A percentile compares a stretch with the other conserved stretches of the same genome.
Evolutionary conservation across 2,888 invertebrate species (phyloP).

Genomic region (Margaritifera margaritifera): DNA sequence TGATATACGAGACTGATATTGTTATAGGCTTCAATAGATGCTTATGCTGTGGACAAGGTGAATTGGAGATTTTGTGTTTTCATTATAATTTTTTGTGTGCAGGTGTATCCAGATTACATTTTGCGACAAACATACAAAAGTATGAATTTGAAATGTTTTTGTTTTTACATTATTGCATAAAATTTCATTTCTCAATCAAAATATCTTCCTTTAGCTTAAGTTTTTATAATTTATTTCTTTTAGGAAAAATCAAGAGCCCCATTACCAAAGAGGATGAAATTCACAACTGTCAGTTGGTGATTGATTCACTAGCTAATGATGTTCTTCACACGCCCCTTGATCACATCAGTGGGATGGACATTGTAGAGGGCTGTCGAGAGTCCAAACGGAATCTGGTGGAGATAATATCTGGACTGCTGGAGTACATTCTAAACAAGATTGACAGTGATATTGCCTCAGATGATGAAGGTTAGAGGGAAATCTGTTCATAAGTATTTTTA

Average conservation of each 20-base stretch:
- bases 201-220: not conserved
- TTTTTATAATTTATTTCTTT: conserved; percentile 1
- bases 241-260: conserved; percentile 58
- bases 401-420: conserved; percentile 68
- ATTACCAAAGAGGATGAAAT: conserved; percentile 67
- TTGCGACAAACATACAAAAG: no score
- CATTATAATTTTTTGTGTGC: no score
- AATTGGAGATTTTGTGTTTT: no score
- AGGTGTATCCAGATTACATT: no score
- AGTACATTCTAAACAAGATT: conserved; percentile 69
- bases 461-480: conserved; percentile 19
- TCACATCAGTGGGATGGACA: conserved; percentile 67
- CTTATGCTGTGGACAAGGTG: no score
- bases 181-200: not conserved
- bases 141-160: no score
- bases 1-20: no score
- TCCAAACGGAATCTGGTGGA: conserved; percentile 68
- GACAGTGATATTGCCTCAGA: conserved; percentile 63
- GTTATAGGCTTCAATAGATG: no score
- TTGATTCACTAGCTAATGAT: conserved; percentile 68
- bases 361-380: conserved; percentile 58
- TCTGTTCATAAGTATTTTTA: no score
- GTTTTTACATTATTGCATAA: not conserved
- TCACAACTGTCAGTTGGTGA: conserved; percentile 69
- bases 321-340: conserved; percentile 70